phyloP scores from a whole-genome alignment of 1,140 invertebrate species.

The Heliconius nattereri region DNA sequence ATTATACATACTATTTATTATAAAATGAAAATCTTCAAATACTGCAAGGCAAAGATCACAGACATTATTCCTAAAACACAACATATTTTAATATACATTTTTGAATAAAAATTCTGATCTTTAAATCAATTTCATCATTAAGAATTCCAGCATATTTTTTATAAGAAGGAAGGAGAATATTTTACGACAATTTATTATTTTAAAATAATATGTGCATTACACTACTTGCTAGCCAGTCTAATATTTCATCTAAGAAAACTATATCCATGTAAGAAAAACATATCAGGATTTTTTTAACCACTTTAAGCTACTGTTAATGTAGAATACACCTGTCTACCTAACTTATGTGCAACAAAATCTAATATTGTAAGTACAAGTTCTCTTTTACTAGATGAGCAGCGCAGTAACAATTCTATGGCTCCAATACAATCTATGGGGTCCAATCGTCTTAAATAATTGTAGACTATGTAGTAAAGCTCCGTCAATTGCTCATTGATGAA shows the following conservation, averaged over 20 bases:
- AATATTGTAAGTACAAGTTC: slow-evolving; percentile 59
- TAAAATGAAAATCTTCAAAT: background rate
- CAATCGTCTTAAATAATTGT: slow-evolving; percentile 57
- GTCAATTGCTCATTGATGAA: slow-evolving; percentile 53
- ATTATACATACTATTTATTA: background rate
- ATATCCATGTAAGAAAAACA: background rate
- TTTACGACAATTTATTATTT: no score
- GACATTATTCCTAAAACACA: background rate
- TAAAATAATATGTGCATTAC: background rate
- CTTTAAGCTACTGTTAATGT: slow-evolving; percentile 47
- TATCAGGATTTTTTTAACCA: background rate
- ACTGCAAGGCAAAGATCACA: background rate
- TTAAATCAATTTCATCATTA: no score
- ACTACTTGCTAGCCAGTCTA: background rate
- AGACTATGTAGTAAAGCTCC: slow-evolving; percentile 61
- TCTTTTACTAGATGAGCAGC: slow-evolving; percentile 43
- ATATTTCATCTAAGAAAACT: background rate
- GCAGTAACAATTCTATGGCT: slow-evolving; percentile 57
- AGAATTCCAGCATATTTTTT: background rate
- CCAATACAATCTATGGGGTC: slow-evolving; percentile 51
- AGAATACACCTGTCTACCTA: slow-evolving; percentile 55
- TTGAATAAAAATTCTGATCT: background rate
- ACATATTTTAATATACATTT: background rate
- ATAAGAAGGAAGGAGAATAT: no score
- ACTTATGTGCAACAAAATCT: slow-evolving; percentile 57